Base-by-base conservation (phyloP, 1,140 invertebrate genomes). In the Bombus terrestris region DNA sequence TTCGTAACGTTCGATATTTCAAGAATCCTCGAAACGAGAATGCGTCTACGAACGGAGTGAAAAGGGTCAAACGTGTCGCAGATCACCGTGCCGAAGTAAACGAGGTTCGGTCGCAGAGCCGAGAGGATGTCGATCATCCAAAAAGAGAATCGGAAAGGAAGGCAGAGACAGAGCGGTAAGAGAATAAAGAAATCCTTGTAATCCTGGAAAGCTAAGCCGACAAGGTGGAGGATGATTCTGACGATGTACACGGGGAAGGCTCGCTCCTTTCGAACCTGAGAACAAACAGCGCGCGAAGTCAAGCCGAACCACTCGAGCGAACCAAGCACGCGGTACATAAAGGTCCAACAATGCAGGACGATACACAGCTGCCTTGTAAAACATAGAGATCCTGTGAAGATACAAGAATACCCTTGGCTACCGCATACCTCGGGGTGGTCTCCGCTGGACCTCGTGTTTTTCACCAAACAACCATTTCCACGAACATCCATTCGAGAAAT, bases 301-400 rank as follows among this genome's bases (percentile, higher is more conserved):
- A 94, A 93, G 83, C 93, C 80, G 80, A 91, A 89, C 86, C 85
- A 89, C 87, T 90, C 89, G 88, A 90, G 88, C 80, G 77, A 81
- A 88, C 41, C 71, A 75, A 85, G 90, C 89, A 89, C 86, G 88
- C 88, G 87, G 86, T 75, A 64, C 86, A 93, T 92, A 94, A 94
- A 94, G 89, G 90, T 92, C 86, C 93, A 92, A 93, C 93, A 94
- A 95, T 94, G 85, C 89, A 73, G 87, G 90, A 92, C 92, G 92
- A 93, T 93, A 92, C 91, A 86, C 93, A 94, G 93, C 93, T 94
- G 94, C 90, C 93, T 93, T 94, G 93, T 95, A 94, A 95, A 95
- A 95, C 93, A 95, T 86, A 91, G 91, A 94, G 93, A 95, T 95
- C 92, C 93, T 87, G 94, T 92, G 92, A 95, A 94, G 94, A 94